Evolutionary conservation across 2,888 invertebrate species (phyloP).

Genomic region (Fragum sueziense): DNA sequence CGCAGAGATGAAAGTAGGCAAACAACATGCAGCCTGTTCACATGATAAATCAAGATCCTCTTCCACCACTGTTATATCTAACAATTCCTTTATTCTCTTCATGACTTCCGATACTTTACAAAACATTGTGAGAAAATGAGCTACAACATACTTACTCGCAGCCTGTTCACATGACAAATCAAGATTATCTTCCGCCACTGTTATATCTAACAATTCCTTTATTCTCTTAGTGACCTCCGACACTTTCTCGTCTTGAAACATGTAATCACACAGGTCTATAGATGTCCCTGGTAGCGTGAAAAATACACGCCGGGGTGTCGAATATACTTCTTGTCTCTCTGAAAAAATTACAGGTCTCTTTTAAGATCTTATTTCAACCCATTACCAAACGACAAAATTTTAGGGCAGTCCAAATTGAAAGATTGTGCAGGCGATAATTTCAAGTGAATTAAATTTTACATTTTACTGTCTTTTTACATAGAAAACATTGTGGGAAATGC

Average conservation of each 20-base stretch:
- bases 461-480: too few relatives aligned
- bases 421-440: too few relatives aligned
- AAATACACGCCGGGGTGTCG: slow-evolving; percentile 93
- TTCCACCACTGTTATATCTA: slow-evolving; percentile 89
- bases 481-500: not conserved
- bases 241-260: slow-evolving; percentile 94
- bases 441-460: too few relatives aligned
- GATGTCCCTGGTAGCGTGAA: slow-evolving; percentile 87
- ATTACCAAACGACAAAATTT: too few relatives aligned
- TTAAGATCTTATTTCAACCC: too few relatives aligned
- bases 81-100: slow-evolving; percentile 90
- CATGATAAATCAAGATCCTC: slow-evolving; percentile 88
- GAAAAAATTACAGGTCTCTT: too few relatives aligned
- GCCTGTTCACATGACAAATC: slow-evolving; percentile 90
- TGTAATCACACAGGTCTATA: slow-evolving; percentile 92
- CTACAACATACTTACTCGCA: slow-evolving; percentile 87
- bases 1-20: too few relatives aligned
- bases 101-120: slow-evolving; percentile 91
- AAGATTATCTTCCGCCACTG: slow-evolving; percentile 88
- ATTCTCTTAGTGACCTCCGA: slow-evolving; percentile 91
- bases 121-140: too few relatives aligned
- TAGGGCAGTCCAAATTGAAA: too few relatives aligned
- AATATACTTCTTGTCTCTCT: slow-evolving; percentile 90
- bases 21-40: slow-evolving; percentile 92
- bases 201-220: slow-evolving; percentile 91